Base-by-base conservation (phyloP, 35 echinoderm and acorn worm genomes). In the Heliocidaris tuberculata region DNA sequence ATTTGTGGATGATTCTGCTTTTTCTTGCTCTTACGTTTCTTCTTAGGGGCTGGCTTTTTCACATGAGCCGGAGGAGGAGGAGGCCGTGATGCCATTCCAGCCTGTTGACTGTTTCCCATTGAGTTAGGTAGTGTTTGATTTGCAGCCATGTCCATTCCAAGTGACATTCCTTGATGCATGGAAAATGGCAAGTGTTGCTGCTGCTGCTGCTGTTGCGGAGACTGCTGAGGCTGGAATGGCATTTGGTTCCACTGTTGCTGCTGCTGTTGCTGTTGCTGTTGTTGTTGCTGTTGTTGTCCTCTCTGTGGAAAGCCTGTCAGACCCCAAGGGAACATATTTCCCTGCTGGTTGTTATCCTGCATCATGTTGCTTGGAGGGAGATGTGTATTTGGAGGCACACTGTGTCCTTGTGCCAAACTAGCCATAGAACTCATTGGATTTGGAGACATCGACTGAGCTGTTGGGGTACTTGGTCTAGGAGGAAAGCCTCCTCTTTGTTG, bases 191-290 rank as follows among this genome's bases (percentile, higher is more conserved):
- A 50, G 86, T 95, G 94, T 65, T 90, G 86, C 56, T 88, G 94
- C 85, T 96, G n/a, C n/a, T n/a, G 93, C 32, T 94, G 92, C 52
- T 96, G 95, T 31, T 96, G 95, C 70, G 85, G 19, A n/a, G 65
- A 27, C 21, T 78, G 65, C 65, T 78, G 65, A 78, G 65, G 94
- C 48, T 85, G 94, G 86, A 95, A 95, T 27, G 94, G 95, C 49
- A 96, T 96, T 59, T 96, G 95, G 31, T 88, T 88, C 95, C 95
- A 96, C 48, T 96, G 95, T 1, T 94, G 92, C 31, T 92, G 95
- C 19, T 90, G 90, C 19, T 93, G 91, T 31, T 31, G 24, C 30
- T 49, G 92, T 30, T 92, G 54, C 35, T 95, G 90, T 16, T 85
- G 50, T 56, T 48, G 59, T 61, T 96, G 95, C n/a, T 94, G 92